These are phyloP conservation scores for Caenorhabditis sp. DNA, from an alignment of 2,888 invertebrate species.

Conservation along the genomic window DNA sequence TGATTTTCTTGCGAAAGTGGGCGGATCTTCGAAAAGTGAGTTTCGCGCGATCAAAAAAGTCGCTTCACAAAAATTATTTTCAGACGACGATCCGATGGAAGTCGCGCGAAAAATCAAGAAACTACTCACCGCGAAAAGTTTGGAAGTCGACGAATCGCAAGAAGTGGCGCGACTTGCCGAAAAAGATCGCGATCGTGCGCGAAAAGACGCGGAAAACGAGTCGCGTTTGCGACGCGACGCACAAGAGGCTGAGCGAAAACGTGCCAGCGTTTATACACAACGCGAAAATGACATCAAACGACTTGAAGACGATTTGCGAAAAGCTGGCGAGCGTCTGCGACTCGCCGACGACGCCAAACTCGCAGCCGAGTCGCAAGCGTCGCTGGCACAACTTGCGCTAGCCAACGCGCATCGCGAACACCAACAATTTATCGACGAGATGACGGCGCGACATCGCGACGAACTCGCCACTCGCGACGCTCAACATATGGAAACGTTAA, in stretches of 20 bases:
- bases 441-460: conserved; percentile 46
- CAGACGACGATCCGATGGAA: conserved; percentile 37
- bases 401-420: conserved; percentile 45
- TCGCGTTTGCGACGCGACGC: conserved; percentile 32
- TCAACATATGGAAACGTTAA: conserved; percentile 14
- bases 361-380: conserved; percentile 3
- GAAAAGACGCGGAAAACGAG: conserved; percentile 41
- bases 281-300: conserved; percentile 8
- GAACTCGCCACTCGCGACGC: conserved; percentile 44
- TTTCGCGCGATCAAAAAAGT: conserved; percentile 30
- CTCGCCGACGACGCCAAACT: conserved; percentile 41
- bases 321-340: conserved; percentile 25
- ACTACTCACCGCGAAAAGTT: conserved; percentile 27
- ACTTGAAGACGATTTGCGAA: conserved; percentile 30
- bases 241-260: conserved; percentile 32
- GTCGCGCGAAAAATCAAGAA: conserved; percentile 33
- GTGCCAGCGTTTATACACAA: conserved; percentile 30
- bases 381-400: conserved; percentile 38
- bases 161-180: conserved; percentile 35
- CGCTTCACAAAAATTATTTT: not conserved
- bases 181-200: conserved; percentile 33
- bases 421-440: conserved; percentile 55
- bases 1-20: conserved; percentile 36
- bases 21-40: conserved; percentile 22
- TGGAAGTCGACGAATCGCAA: conserved; percentile 30